Evolutionary conservation across 2,113 vertebrate species (phyloP).

Genomic region (Ictalurus punctatus): DNA sequence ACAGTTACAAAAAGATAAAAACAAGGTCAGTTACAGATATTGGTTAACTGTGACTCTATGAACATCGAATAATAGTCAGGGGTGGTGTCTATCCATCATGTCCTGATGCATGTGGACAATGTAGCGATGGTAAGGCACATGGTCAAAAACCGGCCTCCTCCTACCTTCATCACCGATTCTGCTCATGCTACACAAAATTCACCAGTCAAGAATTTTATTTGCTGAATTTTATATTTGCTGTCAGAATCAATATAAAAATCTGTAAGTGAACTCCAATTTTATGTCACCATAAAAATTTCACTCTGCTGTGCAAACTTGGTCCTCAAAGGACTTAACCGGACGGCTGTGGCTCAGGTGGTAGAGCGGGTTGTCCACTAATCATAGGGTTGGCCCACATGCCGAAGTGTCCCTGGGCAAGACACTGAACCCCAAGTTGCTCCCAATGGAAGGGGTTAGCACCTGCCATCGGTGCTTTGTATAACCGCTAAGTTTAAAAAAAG

Average conservation of each 20-base stretch:
- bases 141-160: neutral
- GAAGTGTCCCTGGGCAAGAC: too few species aligned
- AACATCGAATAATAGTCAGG: too few species aligned
- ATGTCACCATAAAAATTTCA: neutral
- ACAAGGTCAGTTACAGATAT: neutral
- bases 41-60: neutral
- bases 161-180: neutral
- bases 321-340: too few species aligned
- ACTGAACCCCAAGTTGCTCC: too few species aligned
- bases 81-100: neutral
- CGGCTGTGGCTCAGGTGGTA: too few species aligned
- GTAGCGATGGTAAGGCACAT: neutral
- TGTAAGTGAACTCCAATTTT: neutral
- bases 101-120: neutral
- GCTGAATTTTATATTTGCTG: neutral
- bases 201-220: too few species aligned
- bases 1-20: neutral
- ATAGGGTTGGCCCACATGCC: too few species aligned
- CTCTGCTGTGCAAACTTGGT: too few species aligned
- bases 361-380: too few species aligned
- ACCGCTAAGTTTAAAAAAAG: too few species aligned
- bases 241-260: neutral
- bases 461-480: too few species aligned
- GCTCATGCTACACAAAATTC: neutral
- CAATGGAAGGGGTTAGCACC: too few species aligned